Conservation (phyloP, 2,797 vertebrate species). For the Syncerus caffer region DNA sequence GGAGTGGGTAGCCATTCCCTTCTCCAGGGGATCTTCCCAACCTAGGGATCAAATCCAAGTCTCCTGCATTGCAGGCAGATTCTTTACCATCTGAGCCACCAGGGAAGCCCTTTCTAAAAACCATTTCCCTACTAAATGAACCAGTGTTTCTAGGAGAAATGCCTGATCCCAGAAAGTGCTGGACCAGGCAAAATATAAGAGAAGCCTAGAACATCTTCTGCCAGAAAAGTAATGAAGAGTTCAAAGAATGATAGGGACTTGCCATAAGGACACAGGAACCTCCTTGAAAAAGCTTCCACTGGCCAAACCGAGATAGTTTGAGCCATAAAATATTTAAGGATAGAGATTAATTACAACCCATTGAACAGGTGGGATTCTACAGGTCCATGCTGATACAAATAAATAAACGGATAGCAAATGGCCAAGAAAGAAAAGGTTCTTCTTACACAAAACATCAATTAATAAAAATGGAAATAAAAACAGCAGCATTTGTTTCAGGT, state of each 20-base stretch:
- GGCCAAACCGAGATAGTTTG: background rate
- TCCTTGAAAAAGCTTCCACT: background rate
- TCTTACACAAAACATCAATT: background rate
- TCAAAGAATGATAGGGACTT: background rate
- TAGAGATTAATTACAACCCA: background rate
- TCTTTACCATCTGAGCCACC: background rate
- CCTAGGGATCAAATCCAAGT: background rate
- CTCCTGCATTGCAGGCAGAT: background rate
- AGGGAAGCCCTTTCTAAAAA: background rate
- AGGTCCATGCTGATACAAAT: background rate
- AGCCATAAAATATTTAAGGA: conserved; percentile 12
- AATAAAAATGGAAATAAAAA: background rate
- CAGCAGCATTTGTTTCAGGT: background rate
- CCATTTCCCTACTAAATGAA: background rate
- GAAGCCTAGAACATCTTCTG: background rate
- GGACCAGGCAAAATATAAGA: background rate
- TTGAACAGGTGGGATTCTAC: background rate
- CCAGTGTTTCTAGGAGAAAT: background rate
- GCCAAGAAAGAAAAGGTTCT: background rate
- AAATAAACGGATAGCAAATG: background rate
- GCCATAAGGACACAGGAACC: background rate
- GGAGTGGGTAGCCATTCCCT: background rate
- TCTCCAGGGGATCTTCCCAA: background rate
- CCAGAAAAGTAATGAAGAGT: background rate
- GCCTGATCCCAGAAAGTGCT: background rate